Evolutionary conservation across 92 coral and sea anemone species (phyloP).

Genomic region (Zoanthus gigantus): DNA sequence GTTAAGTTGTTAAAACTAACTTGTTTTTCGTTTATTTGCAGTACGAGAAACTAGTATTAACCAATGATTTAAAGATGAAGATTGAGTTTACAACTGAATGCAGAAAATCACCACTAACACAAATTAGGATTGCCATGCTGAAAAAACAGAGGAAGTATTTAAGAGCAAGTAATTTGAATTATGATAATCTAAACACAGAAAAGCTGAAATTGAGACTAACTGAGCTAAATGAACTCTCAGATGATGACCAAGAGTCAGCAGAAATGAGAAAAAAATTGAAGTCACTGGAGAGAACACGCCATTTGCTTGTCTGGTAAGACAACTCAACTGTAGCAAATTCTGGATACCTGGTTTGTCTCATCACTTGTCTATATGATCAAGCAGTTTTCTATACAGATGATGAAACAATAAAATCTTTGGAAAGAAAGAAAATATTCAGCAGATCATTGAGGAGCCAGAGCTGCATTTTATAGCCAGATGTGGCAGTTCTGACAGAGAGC

Average conservation of each 20-base stretch:
- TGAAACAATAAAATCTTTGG: slow-evolving; percentile 45
- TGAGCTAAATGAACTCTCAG: slow-evolving; percentile 40
- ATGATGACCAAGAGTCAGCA: slow-evolving; percentile 1
- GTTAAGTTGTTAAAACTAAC: background rate
- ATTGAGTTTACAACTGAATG: slow-evolving; percentile 39
- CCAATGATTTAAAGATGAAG: slow-evolving; percentile 58
- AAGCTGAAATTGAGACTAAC: slow-evolving; percentile 35
- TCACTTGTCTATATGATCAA: slow-evolving; percentile 51
- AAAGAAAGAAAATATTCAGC: slow-evolving; percentile 36
- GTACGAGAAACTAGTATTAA: slow-evolving; percentile 70
- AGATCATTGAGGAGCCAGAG: slow-evolving; percentile 43
- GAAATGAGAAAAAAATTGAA: slow-evolving; percentile 39
- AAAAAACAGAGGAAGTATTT: slow-evolving; percentile 25
- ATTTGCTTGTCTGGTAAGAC: slow-evolving; percentile 57
- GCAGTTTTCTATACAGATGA: slow-evolving; percentile 59
- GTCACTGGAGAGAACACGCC: slow-evolving; percentile 30
- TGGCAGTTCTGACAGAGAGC: background rate
- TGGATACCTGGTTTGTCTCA: slow-evolving; percentile 39
- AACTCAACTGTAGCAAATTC: slow-evolving; percentile 48
- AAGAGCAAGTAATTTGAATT: slow-evolving; percentile 24
- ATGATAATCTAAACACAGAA: slow-evolving; percentile 15
- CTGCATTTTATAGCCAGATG: slow-evolving; percentile 50
- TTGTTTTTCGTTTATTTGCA: slow-evolving; percentile 1
- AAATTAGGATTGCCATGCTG: slow-evolving; percentile 44
- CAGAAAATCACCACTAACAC: slow-evolving; percentile 48